Conservation (phyloP, 2,797 vertebrate species). For the Pangasius macronema region DNA sequence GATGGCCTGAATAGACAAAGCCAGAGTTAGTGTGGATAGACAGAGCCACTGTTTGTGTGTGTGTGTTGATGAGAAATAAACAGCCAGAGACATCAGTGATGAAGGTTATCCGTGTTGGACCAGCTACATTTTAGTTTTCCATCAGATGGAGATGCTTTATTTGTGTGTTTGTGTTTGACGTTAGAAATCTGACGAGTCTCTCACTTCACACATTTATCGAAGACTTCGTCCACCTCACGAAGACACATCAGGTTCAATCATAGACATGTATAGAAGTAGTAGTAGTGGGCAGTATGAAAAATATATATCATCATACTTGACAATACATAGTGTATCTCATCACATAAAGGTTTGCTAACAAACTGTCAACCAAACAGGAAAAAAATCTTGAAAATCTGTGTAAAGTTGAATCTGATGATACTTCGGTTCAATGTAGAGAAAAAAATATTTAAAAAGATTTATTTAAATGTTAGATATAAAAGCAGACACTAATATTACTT, state of each 20-base stretch:
- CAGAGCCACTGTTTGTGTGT: constrained; percentile 5
- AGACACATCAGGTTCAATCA: neutral
- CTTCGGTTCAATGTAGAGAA: neutral
- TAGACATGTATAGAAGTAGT: neutral
- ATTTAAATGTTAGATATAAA: no score
- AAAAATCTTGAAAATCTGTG: neutral
- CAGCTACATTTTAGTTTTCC: neutral
- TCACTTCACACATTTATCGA: no score
- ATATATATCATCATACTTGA: neutral
- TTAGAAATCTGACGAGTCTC: no score
- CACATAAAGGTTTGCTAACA: neutral
- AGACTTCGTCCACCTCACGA: no score
- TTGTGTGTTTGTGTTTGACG: no score
- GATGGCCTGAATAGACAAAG: constrained; percentile 20
- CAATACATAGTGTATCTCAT: neutral
- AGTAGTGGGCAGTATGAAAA: neutral
- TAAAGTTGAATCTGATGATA: neutral
- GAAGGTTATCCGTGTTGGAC: neutral
- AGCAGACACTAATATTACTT: no score
- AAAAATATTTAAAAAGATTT: neutral
- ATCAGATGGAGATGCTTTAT: neutral
- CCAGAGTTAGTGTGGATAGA: constrained; percentile 9
- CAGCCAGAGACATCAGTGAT: neutral
- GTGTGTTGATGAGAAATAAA: neutral
- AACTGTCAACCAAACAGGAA: neutral